phyloP scores from a whole-genome alignment of 2,888 invertebrate genomes.

The Yponomeuta cagnagella region DNA sequence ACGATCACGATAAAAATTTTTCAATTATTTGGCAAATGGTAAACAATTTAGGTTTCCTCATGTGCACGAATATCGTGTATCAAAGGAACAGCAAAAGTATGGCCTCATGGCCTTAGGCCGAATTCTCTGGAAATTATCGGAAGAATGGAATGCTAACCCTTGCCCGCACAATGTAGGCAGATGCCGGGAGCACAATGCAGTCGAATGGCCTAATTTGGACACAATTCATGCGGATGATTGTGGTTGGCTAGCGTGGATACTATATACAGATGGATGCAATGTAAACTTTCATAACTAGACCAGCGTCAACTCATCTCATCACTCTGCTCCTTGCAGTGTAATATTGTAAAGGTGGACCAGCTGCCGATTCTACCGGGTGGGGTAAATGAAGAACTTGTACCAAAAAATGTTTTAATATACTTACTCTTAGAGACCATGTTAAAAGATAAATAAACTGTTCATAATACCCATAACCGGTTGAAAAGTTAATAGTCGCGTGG shows the following conservation, averaged over 20 bases:
- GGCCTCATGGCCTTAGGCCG: not conserved
- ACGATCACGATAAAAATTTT: too few species aligned
- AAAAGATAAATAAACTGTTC: too few species aligned
- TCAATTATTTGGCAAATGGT: too few species aligned
- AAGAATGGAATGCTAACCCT: slow-evolving; percentile 3
- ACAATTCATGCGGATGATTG: not conserved
- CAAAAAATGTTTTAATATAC: too few species aligned
- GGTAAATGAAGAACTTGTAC: too few species aligned
- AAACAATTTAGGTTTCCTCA: too few species aligned
- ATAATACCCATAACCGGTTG: too few species aligned
- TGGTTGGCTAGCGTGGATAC: not conserved
- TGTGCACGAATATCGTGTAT: not conserved
- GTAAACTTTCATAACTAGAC: not conserved
- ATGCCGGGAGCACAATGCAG: not conserved
- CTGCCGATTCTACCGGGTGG: too few species aligned
- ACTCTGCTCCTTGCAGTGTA: too few species aligned
- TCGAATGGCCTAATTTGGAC: not conserved
- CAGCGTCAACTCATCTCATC: not conserved
- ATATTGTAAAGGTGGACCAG: too few species aligned
- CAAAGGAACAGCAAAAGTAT: not conserved
- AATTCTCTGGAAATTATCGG: not conserved
- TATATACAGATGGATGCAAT: not conserved
- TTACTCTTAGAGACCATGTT: too few species aligned
- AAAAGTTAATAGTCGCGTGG: too few species aligned
- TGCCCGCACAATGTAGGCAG: not conserved